Evolutionary conservation across 2,888 invertebrate species (phyloP).

Genomic region (Psylliodes chrysocephalus): DNA sequence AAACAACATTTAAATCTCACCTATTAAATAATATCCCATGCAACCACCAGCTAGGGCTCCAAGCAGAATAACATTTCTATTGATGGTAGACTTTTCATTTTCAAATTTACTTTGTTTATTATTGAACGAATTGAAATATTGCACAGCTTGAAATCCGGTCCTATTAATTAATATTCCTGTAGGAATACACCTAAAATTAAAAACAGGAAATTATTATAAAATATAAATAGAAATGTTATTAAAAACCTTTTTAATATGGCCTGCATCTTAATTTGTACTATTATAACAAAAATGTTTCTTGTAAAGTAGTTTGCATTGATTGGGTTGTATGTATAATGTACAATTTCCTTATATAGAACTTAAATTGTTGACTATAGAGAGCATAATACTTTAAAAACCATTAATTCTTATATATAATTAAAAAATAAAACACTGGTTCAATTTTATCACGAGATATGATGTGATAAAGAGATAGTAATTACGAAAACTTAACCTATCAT

Average conservation of each 20-base stretch:
- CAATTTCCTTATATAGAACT: too few species aligned
- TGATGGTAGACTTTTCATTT: conserved; percentile 12
- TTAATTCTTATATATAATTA: too few species aligned
- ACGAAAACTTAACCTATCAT: too few species aligned
- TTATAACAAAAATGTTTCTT: too few species aligned
- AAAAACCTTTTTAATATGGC: background rate
- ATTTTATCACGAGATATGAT: too few species aligned
- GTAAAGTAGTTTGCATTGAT: too few species aligned
- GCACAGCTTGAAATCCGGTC: conserved; percentile 2
- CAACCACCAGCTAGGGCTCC: conserved; percentile 39
- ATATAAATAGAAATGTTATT: background rate
- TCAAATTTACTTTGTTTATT: conserved; percentile 21
- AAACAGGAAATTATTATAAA: background rate
- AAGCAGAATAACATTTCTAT: conserved; percentile 20
- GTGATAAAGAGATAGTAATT: too few species aligned
- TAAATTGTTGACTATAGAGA: too few species aligned
- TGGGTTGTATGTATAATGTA: too few species aligned
- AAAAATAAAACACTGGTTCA: too few species aligned
- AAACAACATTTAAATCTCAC: too few species aligned
- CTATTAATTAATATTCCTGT: background rate
- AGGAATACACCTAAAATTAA: conserved; percentile 6
- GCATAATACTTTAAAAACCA: too few species aligned
- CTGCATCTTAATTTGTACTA: background rate
- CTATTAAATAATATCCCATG: conserved; percentile 44
- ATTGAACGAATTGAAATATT: background rate